A percentile compares a stretch with the other conserved stretches of the same genome.
These are phyloP conservation scores for Archegozetes longisetosus DNA, from an alignment of 1,140 invertebrate species.

Conservation along the genomic window DNA sequence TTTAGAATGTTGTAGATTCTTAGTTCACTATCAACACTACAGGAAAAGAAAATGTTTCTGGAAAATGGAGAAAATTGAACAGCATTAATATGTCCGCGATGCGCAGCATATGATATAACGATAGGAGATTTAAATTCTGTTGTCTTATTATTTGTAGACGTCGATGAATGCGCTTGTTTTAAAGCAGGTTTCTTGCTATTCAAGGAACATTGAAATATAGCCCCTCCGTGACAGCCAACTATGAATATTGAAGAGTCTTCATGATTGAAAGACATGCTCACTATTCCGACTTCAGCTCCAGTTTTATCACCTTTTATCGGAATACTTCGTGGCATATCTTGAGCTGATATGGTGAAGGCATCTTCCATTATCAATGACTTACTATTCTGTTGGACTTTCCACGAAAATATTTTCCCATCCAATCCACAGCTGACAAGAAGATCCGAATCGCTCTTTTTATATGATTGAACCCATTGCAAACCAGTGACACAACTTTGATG, in stretches of 20 bases:
- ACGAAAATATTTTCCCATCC: constrained; percentile 19
- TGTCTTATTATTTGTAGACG: not conserved
- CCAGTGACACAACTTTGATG: constrained; percentile 15
- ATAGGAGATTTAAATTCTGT: constrained; percentile 15
- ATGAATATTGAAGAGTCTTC: constrained; percentile 21
- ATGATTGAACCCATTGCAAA: constrained; percentile 9
- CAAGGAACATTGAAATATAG: constrained; percentile 21
- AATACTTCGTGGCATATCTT: constrained; percentile 17
- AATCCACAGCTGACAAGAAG: constrained; percentile 17
- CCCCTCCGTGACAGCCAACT: constrained; percentile 19
- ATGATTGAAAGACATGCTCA: constrained; percentile 17
- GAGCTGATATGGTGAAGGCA: constrained; percentile 15
- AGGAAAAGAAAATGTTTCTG: constrained; percentile 18
- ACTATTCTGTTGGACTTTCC: constrained; percentile 16
- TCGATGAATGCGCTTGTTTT: constrained; percentile 6
- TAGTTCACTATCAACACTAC: constrained; percentile 19
- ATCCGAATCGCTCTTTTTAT: not conserved
- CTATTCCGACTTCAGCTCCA: constrained; percentile 18
- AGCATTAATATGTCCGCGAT: constrained; percentile 16
- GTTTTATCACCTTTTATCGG: constrained; percentile 12
- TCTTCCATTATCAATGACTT: not conserved
- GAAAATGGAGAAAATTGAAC: constrained; percentile 17
- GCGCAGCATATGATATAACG: constrained; percentile 14
- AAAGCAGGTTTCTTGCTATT: constrained; percentile 9
- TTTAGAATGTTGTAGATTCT: constrained; percentile 16